Percentiles rank a stretch among this genome's conserved stretches.
Conservation (phyloP, 2,113 vertebrate species). For the Toxotes chatareus region DNA sequence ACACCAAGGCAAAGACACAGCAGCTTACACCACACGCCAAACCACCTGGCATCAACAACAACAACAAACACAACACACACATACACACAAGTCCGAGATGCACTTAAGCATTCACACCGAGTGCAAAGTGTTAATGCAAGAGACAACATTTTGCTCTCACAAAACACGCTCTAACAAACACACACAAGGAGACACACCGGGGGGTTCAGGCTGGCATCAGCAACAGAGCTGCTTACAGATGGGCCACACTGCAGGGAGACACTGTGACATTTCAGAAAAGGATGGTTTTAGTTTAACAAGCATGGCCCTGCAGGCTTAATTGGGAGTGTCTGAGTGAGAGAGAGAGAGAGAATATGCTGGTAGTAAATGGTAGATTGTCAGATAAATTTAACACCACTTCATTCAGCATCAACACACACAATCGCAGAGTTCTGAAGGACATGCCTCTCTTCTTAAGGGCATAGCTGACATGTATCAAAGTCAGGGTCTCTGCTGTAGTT, state of each 20-base stretch:
- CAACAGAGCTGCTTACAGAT: slow-evolving; percentile 73
- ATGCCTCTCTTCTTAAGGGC: slow-evolving; percentile 35
- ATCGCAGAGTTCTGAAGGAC: slow-evolving; percentile 15
- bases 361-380: slow-evolving; percentile 34
- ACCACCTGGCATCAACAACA: slow-evolving; percentile 23
- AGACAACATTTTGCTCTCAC: slow-evolving; percentile 48
- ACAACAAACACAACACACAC: slow-evolving; percentile 3
- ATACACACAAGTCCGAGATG: neutral
- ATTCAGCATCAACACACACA: slow-evolving; percentile 36
- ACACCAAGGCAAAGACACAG: slow-evolving; percentile 1
- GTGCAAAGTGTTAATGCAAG: slow-evolving; percentile 39
- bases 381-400: slow-evolving; percentile 60
- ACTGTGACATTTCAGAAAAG: slow-evolving; percentile 79
- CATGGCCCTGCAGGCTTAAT: slow-evolving; percentile 74
- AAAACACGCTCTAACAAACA: slow-evolving; percentile 56
- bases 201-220: slow-evolving; percentile 58
- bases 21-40: neutral
- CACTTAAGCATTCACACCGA: slow-evolving; percentile 24
- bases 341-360: slow-evolving; percentile 17
- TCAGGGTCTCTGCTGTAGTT: neutral
- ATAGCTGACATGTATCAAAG: slow-evolving; percentile 17
- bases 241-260: slow-evolving; percentile 71
- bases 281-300: slow-evolving; percentile 80
- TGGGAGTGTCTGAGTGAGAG: slow-evolving; percentile 61
- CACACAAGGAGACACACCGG: slow-evolving; percentile 53